Base-by-base conservation (phyloP, 2,113 vertebrate genomes). In the Eonycteris spelaea region DNA sequence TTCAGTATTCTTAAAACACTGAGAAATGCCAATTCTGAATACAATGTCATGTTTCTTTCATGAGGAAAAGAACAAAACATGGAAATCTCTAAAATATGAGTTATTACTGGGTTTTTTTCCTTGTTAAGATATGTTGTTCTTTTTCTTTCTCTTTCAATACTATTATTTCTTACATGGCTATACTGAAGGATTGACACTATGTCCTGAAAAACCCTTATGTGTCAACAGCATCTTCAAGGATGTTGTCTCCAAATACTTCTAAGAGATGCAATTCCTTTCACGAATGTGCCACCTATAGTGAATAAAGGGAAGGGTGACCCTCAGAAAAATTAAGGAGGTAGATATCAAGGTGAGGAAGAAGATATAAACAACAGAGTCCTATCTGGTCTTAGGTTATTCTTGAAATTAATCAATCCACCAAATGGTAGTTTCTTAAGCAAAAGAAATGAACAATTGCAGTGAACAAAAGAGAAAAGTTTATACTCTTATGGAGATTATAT, bases 21-120 rank as follows among this genome's bases (percentile, higher is more conserved):
- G 38, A 83, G 78, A 86, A 86, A 86, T 68, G 28, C 26, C 10
- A 35, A 24, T 51, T 88, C 21, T 65, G 67, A 86, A 68, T 57
- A 90, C 19, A 86, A 24, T 53, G 71, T 38, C 43, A 51, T 45
- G 7, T 73, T 83, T 96, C 68, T 82, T 91, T 79, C 45, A 28
- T 43, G 18, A 14, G 53, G 53, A 18, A 14, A 19, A 51, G 35
- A 61, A 48, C 43, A 33, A 68, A 61, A 89, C 3, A 13, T 93
- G 90, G 93, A 96, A 97, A 93, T 95, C 92, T 74, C 90, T 78
- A 33, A 65, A 89, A 40, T n/a, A 14, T 65, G 55, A 80, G 33
- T 80, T 84, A 70, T 63, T 86, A 6, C 0, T 19, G 5, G 30
- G 10, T 63, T 67, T 48, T 35, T 91, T 97, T 80, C 57, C 3